Conservation (phyloP, 2,113 vertebrate species). For the Tapirus terrestris region DNA sequence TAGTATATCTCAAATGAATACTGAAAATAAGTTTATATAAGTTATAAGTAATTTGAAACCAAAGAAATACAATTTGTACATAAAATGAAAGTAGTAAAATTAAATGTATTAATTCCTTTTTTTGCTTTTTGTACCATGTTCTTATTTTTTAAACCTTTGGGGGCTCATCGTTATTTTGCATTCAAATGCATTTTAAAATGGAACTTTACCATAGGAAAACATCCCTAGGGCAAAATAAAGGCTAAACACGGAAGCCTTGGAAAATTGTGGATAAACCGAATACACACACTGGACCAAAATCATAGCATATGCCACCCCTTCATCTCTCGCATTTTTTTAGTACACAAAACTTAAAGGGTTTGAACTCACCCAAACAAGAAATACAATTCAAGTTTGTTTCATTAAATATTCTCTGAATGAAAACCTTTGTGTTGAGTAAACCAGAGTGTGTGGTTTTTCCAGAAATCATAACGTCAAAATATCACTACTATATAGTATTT, state of each 20-base stretch:
- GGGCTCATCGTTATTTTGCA: neutral
- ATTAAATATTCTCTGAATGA: neutral
- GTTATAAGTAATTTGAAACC: neutral
- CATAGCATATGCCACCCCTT: neutral
- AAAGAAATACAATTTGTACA: neutral
- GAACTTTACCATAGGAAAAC: neutral
- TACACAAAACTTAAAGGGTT: neutral
- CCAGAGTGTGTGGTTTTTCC: neutral
- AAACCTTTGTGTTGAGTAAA: neutral
- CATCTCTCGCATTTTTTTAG: neutral
- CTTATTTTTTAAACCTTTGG: neutral
- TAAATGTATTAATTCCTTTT: neutral
- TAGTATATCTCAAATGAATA: neutral
- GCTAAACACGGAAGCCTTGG: neutral
- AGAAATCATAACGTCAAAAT: neutral
- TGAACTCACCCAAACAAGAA: neutral
- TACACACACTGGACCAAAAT: neutral
- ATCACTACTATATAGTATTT: neutral
- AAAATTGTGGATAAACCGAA: neutral
- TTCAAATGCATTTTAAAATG: neutral
- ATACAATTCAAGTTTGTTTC: neutral
- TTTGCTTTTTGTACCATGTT: neutral
- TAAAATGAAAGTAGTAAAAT: neutral
- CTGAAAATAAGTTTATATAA: neutral
- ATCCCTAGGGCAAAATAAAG: neutral